Conservation (phyloP, 2,888 invertebrate species). For the Nephrotoma flavescens region DNA sequence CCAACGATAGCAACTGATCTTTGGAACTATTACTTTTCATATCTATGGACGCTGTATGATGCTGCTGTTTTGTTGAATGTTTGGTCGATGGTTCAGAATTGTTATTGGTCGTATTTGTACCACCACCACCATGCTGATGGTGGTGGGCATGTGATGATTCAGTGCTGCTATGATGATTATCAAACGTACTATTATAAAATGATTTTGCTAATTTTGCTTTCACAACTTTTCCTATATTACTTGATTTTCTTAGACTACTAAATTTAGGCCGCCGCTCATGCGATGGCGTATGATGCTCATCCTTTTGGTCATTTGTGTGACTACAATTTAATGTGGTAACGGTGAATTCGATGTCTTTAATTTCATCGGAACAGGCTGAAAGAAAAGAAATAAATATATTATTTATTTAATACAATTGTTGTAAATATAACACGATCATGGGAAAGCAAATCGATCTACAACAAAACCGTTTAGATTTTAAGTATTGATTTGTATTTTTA, state of each 20-base stretch:
- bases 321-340: conserved; percentile 71
- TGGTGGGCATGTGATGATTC: neutral
- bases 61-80: neutral
- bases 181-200: conserved; percentile 29
- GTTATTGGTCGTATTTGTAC: conserved; percentile 7
- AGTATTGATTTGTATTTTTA: no score
- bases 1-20: neutral
- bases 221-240: conserved; percentile 38
- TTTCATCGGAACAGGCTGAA: conserved; percentile 58
- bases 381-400: conserved; percentile 19
- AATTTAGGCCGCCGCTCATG: conserved; percentile 27
- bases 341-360: conserved; percentile 75
- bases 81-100: conserved; percentile 2
- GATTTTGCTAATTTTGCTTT: conserved; percentile 38
- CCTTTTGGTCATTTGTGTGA: conserved; percentile 28
- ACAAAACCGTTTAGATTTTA: no score
- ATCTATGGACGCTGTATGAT: neutral
- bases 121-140: neutral
- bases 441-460: no score
- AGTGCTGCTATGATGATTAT: neutral
- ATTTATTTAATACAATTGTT: no score
- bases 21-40: neutral
- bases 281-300: conserved; percentile 31
- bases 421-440: no score
- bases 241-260: conserved; percentile 36